phyloP scores from a whole-genome alignment of 2,888 invertebrate genomes.

The Cryptophagus acutangulus region DNA sequence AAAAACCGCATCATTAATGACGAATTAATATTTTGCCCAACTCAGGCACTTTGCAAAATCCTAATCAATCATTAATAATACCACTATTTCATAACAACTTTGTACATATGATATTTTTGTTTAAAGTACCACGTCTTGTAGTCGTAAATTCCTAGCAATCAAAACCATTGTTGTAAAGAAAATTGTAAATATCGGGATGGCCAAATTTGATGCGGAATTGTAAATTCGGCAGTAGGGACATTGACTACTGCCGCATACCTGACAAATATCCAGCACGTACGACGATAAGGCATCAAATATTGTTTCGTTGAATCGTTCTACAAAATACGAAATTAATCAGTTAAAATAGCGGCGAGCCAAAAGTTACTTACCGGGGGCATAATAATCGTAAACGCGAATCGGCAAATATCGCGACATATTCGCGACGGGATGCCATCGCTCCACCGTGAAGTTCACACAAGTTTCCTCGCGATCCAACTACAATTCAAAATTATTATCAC shows the following conservation, averaged over 20 bases:
- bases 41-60: too few species aligned
- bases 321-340: conserved; percentile 34
- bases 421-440: conserved; percentile 93
- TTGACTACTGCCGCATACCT: conserved; percentile 91
- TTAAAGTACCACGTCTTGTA: conserved; percentile 26
- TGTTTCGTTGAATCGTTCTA: conserved; percentile 88
- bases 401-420: conserved; percentile 93
- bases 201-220: conserved; percentile 55
- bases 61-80: too few species aligned
- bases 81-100: too few species aligned
- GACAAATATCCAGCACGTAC: conserved; percentile 84
- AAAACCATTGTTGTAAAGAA: conserved; percentile 32
- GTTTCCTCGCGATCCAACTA: conserved; percentile 79
- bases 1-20: too few species aligned
- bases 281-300: conserved; percentile 84
- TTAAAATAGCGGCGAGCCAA: neutral
- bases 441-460: conserved; percentile 88
- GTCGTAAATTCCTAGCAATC: conserved; percentile 31
- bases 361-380: conserved; percentile 73
- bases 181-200: conserved; percentile 34
- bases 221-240: conserved; percentile 89
- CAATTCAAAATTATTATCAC: conserved; percentile 16
- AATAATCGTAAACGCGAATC: conserved; percentile 89
- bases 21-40: too few species aligned
- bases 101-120: conserved; percentile 2